These are phyloP conservation scores for Alcis repandata DNA, from an alignment of 2,888 invertebrate species.

Conservation along the genomic window DNA sequence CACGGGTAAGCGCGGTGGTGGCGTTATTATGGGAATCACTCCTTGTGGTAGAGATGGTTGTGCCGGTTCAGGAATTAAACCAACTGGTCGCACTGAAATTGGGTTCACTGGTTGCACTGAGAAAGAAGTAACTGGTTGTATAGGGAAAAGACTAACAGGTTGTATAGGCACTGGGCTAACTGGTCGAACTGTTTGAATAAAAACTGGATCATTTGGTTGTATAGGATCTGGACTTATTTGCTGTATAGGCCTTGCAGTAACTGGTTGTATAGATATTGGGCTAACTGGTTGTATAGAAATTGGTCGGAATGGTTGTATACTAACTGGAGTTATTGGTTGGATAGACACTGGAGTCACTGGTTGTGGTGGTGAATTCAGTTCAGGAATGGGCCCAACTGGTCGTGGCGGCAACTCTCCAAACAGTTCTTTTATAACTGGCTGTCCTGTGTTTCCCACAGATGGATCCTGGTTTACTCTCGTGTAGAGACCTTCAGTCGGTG, in stretches of 20 bases:
- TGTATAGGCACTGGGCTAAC: not conserved
- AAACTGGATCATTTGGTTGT: not conserved
- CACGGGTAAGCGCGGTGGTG: conserved; percentile 13
- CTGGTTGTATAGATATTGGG: not conserved
- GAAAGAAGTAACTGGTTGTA: not conserved
- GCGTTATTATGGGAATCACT: conserved; percentile 20
- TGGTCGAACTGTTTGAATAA: not conserved
- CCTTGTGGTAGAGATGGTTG: not conserved
- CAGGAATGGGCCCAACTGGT: conserved; percentile 13
- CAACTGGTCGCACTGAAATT: not conserved
- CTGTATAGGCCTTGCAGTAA: not conserved
- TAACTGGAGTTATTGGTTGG: not conserved
- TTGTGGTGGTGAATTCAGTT: not conserved
- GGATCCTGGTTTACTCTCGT: conserved; percentile 14
- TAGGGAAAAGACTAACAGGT: no score
- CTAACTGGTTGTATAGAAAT: not conserved
- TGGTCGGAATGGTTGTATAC: not conserved
- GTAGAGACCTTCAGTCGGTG: conserved; percentile 16
- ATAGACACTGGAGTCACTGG: not conserved
- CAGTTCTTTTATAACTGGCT: conserved; percentile 16
- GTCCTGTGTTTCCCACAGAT: conserved; percentile 6
- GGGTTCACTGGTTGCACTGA: conserved; percentile 9
- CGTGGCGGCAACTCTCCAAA: conserved; percentile 39
- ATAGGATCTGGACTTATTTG: not conserved
- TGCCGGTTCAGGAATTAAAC: not conserved